phyloP scores from a whole-genome alignment of 2,797 vertebrate genomes.

The Balearica regulorum region DNA sequence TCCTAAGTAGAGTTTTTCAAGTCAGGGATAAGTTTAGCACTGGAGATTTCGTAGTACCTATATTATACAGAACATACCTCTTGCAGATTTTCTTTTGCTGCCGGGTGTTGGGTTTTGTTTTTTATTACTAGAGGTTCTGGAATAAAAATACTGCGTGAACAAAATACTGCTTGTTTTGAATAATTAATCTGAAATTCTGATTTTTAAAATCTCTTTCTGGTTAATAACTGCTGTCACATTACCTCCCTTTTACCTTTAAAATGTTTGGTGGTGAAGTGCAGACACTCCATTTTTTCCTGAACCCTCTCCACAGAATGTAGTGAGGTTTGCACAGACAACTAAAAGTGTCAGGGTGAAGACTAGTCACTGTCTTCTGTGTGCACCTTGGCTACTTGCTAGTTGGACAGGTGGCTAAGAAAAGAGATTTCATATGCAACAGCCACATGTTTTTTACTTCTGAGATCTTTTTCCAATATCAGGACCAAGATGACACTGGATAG shows the following conservation, averaged over 20 bases:
- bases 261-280: not conserved
- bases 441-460: not conserved
- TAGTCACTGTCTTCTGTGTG: not conserved
- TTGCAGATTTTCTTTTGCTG: not conserved
- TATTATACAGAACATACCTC: not conserved
- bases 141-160: not conserved
- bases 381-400: not conserved
- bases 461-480: not conserved
- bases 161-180: not conserved
- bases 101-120: not conserved
- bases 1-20: not conserved
- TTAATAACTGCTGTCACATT: not conserved
- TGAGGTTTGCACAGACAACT: not conserved
- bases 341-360: not conserved
- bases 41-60: not conserved
- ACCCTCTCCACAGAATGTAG: not conserved
- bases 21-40: not conserved
- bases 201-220: not conserved
- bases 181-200: not conserved
- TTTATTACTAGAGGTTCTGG: not conserved
- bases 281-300: not conserved
- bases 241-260: not conserved
- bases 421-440: not conserved
- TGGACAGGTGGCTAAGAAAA: not conserved
- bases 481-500: not conserved